Evolutionary conservation across 2,888 invertebrate species (phyloP).

Genomic region (Micropterix aruncella): DNA sequence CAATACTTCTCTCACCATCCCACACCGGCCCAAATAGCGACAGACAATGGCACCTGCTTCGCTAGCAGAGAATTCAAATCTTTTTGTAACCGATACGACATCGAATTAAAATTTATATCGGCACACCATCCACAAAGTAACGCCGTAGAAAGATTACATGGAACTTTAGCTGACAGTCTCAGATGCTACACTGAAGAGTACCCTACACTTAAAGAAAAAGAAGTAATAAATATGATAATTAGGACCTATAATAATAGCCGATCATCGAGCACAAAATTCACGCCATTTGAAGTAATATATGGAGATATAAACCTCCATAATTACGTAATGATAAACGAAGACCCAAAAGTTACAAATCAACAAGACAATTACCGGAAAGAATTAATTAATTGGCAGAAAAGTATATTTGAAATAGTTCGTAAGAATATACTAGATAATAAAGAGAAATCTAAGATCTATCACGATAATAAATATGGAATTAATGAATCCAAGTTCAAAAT

Average conservation of each 20-base stretch:
- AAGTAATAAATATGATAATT: neutral
- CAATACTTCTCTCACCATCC: neutral
- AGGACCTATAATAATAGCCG: neutral
- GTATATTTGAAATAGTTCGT: neutral
- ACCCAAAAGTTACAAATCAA: neutral
- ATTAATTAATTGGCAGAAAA: neutral
- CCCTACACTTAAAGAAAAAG: neutral
- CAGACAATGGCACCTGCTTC: neutral
- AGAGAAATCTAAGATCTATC: neutral
- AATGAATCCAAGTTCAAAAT: neutral
- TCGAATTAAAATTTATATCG: neutral
- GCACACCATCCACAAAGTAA: neutral
- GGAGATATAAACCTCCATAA: neutral
- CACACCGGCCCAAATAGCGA: neutral
- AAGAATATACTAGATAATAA: neutral
- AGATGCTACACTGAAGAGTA: neutral
- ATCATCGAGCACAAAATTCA: constrained; percentile 1
- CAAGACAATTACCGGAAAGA: neutral
- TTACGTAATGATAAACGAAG: neutral
- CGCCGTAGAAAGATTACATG: no score
- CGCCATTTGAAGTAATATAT: constrained; percentile 2
- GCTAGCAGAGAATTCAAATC: no score
- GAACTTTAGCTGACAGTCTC: neutral
- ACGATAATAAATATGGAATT: neutral
- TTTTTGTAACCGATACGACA: neutral